A percentile compares a stretch with the other conserved stretches of the same genome.
Evolutionary conservation across 1,140 invertebrate genomes (phyloP).

Genomic region (Brachionus manjavacas): DNA sequence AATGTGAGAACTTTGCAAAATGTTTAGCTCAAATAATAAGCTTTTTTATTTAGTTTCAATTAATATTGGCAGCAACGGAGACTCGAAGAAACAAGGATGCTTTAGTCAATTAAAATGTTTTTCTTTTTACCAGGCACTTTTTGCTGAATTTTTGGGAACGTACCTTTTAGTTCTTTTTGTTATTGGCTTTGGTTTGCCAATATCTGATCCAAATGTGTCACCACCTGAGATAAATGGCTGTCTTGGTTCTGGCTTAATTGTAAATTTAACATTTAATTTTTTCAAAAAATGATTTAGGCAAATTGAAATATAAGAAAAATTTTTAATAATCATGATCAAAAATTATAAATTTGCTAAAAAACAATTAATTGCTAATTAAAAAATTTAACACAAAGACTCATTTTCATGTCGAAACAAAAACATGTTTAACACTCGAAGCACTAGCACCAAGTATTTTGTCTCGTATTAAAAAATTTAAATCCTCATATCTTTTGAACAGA

Average conservation of each 20-base stretch:
- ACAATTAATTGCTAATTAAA: no score
- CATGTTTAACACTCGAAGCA: no score
- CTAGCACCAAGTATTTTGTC: no score
- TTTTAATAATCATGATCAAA: neutral
- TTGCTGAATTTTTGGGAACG: conserved; percentile 33
- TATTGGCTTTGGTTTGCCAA: neutral
- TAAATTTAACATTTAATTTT: conserved; percentile 45
- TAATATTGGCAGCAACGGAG: neutral
- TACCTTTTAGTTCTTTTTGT: neutral
- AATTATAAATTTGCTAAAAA: no score
- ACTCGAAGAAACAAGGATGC: neutral
- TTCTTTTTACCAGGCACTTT: conserved; percentile 38
- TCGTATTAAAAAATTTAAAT: no score
- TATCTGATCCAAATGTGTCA: neutral
- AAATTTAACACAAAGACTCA: no score
- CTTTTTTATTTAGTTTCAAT: conserved; percentile 11
- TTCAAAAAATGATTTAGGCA: no score
- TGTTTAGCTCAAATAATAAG: neutral
- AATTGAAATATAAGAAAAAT: conserved; percentile 45
- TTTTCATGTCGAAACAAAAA: no score
- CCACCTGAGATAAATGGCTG: neutral
- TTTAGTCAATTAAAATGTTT: conserved; percentile 14
- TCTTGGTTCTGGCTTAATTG: conserved; percentile 47
- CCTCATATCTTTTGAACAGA: no score
- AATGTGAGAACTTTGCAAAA: neutral